Conservation (phyloP, 1,140 invertebrate species). For the Amphibalanus amphitrite region DNA sequence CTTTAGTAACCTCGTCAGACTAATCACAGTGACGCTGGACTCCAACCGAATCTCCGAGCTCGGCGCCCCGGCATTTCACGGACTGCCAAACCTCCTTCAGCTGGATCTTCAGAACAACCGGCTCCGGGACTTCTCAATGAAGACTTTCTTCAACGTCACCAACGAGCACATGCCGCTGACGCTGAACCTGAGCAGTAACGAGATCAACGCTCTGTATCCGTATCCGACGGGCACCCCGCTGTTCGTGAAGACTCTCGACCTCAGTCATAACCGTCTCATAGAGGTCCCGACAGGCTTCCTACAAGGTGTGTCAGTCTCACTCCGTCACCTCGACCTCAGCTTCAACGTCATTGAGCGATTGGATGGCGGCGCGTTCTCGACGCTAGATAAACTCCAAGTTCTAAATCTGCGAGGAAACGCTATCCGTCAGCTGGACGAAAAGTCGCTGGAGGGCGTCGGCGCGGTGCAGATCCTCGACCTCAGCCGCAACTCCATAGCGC, state of each 20-base stretch:
- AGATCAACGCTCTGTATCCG: slow-evolving; percentile 48
- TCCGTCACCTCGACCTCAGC: slow-evolving; percentile 47
- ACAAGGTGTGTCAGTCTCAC: slow-evolving; percentile 36
- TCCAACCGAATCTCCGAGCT: slow-evolving; percentile 21
- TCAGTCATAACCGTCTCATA: slow-evolving; percentile 29
- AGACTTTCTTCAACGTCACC: slow-evolving; percentile 51
- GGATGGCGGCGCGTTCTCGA: slow-evolving; percentile 45
- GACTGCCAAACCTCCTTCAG: slow-evolving; percentile 45
- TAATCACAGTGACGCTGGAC: slow-evolving; percentile 48
- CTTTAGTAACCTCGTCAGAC: slow-evolving; percentile 45
- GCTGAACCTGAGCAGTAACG: slow-evolving; percentile 58
- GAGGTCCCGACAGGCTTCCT: slow-evolving; percentile 45
- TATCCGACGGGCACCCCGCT: slow-evolving; percentile 60
- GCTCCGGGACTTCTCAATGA: slow-evolving; percentile 51
- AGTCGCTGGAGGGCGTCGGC: slow-evolving; percentile 42
- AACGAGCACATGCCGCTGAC: slow-evolving; percentile 43
- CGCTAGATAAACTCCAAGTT: slow-evolving; percentile 33
- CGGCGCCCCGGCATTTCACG: slow-evolving; percentile 36
- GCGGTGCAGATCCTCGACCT: slow-evolving; percentile 59
- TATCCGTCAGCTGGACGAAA: slow-evolving; percentile 46
- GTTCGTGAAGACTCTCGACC: slow-evolving; percentile 34
- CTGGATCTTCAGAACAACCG: slow-evolving; percentile 55
- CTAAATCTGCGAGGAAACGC: slow-evolving; percentile 54
- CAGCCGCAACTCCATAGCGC: slow-evolving; percentile 52
- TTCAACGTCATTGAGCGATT: slow-evolving; percentile 52